Base-by-base conservation (phyloP, 2,888 invertebrate genomes). In the Catocala fraxini region DNA sequence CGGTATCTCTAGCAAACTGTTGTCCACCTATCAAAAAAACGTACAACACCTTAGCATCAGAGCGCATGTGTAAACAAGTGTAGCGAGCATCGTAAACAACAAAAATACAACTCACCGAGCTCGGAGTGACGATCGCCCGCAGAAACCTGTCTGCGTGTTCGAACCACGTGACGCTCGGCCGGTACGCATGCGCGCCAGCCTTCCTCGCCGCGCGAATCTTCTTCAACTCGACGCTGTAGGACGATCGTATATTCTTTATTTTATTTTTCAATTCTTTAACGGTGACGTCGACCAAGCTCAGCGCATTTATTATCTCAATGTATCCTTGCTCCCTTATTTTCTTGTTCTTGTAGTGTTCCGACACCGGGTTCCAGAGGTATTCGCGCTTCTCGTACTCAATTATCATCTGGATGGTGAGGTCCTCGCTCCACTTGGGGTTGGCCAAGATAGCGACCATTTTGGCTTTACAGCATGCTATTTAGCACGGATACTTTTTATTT, bases 141-240 rank as follows among this genome's bases (percentile, higher is more conserved):
- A 94, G 91, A 86, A 94, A 94, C 92, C 93, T 92, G 93, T 94
- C 94, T 86, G 94, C 94, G 89, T 94, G 94, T 82, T 94, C 92
- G 86, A 94, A 94, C 94, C 94, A 94, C 91, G 93, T 93, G 92
- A 94, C 94, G 87, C 93, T 94, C 66, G 94, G 94, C 73, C 92
- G 85, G 90, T 94, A 94, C 91, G 93, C 93, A 91, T 93, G 93
- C 93, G 94, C 93, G 83, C 93, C 91, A 77, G 92, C 92, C 89
- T 94, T 93, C 79, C 94, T 82, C 79, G 94, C 92, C 87, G 94
- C 94, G 87, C 94, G 91, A 87, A 94, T 94, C 86, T 94, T 94
- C 90, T 94, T 94, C 86, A 94, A 81, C 84, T 94, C 94, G 69
- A 94, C 93, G 84, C 94, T 94, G 82, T 94, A 94, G 83, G 94